Evolutionary conservation across 2,888 invertebrate genomes (phyloP).

Genomic region (Himalopsyche tibetana): DNA sequence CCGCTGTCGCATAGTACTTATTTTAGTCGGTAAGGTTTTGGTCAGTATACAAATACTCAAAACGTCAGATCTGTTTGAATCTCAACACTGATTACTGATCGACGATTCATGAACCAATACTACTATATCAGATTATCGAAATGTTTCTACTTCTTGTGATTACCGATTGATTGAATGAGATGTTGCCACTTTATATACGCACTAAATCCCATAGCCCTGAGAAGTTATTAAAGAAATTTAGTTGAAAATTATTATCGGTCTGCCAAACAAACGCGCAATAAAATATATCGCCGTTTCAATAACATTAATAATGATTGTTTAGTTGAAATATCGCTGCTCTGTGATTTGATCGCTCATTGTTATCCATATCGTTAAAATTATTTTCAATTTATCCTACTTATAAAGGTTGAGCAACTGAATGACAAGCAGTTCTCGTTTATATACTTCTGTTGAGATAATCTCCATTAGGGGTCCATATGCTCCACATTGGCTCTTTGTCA

Average conservation of each 20-base stretch:
- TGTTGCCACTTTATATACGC: not conserved
- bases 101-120: not conserved
- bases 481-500: no score
- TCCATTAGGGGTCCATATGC: no score
- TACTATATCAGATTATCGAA: not conserved
- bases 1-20: no score
- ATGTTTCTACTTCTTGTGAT: not conserved
- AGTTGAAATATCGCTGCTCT: not conserved
- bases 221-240: not conserved
- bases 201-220: not conserved
- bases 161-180: not conserved
- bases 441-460: no score
- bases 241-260: not conserved
- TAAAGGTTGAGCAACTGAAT: no score
- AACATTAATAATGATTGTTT: constrained; percentile 15
- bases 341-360: constrained; percentile 5
- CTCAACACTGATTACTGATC: no score
- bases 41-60: no score
- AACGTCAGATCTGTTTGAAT: no score
- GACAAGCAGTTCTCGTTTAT: no score
- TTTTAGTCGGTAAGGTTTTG: no score
- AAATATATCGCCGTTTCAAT: not conserved
- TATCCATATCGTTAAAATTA: not conserved
- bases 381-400: not conserved
- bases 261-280: constrained; percentile 11